Base-by-base conservation (phyloP, 2,888 invertebrate species). In the Oscheius sp. region DNA sequence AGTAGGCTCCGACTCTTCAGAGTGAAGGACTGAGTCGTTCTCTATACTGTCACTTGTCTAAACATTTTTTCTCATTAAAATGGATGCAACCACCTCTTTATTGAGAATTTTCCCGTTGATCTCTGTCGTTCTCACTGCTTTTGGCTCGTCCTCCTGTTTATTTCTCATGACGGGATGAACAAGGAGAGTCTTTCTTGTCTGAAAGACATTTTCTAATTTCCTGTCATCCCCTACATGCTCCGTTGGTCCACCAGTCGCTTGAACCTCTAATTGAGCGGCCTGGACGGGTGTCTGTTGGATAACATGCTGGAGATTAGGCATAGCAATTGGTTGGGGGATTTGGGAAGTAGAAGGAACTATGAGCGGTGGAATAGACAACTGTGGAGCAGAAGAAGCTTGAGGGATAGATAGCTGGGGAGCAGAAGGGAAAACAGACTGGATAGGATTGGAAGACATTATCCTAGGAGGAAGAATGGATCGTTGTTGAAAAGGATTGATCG, bases 401-500 rank as follows among this genome's bases (percentile, higher is more conserved):
- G 12, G 41, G 41, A 41, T 2, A 41, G 8, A 9, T 8, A 36
- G 14, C 8, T 9, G 36, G 14, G 36, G 36, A 36, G 14, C 14
- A 14, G 36, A 36, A 36, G 14, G 36, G 36, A 36, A 41, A 17
- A 41, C 41, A n/a, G n/a, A n/a, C n/a, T n/a, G n/a, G n/a, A n/a
- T n/a, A n/a, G n/a, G n/a, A n/a, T n/a, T n/a, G n/a, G n/a, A 38
- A 14, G 14, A 38, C 9, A 38, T 17, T 8, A 47, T 47, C 17
- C 47, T 20, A 6, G 47, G 8, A 36, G 36, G 36, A 14, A 36
- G 36, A 36, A 36, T 36, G 36, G 54, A 9, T n/a, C 14, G 38
- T 9, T 38, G 36, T 8, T 38, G 54, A 57, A 66, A 66, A 22
- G 66, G 66, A 32, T 66, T 66, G 28, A 66, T 22, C 5, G 44